Base-by-base conservation (phyloP, 1,140 invertebrate species). In the Latrodectus geometricus region DNA sequence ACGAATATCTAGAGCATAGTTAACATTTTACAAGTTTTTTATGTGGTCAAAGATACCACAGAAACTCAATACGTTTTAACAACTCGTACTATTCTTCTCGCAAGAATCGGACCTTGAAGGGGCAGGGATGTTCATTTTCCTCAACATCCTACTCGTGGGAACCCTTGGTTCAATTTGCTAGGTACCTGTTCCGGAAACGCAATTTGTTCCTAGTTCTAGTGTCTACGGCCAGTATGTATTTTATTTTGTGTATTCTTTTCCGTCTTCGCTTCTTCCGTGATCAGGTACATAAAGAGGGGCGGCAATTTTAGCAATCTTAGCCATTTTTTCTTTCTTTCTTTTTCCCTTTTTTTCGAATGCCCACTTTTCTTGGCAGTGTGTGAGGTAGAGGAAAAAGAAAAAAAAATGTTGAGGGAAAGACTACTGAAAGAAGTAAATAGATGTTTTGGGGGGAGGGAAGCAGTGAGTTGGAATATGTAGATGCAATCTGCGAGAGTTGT, bases 101-200 rank as follows among this genome's bases (percentile, higher is more conserved):
- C 48, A 35, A 69, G 12, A 15, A 56, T 49, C n/a, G 52, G 48
- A 83, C 61, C 49, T 15, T 50, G 20, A n/a, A 9, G 50, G 4
- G 17, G 54, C 20, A 21, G 49, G 52, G 74, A 74, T 83, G 74
- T 83, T 81, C 79, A 35, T 35, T 23, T 65, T 21, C 52, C 69
- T 69, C 70, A 54, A 48, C 69, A 21, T 74, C 9, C 50, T 15
- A 83, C 80, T 74, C 80, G 12, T 61, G 80, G 80, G 80, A 83
- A 66, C 72, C 80, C 80, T 83, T 83, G 80, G 48, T 74, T 74
- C 80, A 83, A 83, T 83, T 83, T 83, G 80, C 70, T n/a, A 21
- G 56, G 70, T 83, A 83, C 80, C 80, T 83, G 80, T 83, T 83
- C 35, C 80, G 80, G 80, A 83, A 83, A 83, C 80, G 80, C 80